phyloP scores from a whole-genome alignment of 2,113 vertebrate species.

The Mus musculus region GRCm39 chrX:10729001-10729500 shows the following conservation, averaged over 20 bases:
- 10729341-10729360: neutral
- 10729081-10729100: neutral
- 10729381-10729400: neutral
- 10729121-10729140: neutral
- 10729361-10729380: neutral
- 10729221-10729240: neutral
- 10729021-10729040: neutral
- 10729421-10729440: neutral
- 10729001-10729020: neutral
- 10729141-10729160: neutral
- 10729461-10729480: neutral
- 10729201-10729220: neutral
- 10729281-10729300: neutral
- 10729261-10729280: neutral
- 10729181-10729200: neutral
- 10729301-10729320: neutral
- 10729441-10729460: neutral
- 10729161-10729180: neutral
- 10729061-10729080: neutral
- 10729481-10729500: neutral
- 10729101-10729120: neutral
- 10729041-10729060: neutral
- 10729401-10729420: neutral
- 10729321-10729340: neutral
- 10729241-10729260: slow-evolving; percentile 7